phyloP scores from a whole-genome alignment of 64 coral and sea anemone species.

The Actinia tenebrosa region DNA sequence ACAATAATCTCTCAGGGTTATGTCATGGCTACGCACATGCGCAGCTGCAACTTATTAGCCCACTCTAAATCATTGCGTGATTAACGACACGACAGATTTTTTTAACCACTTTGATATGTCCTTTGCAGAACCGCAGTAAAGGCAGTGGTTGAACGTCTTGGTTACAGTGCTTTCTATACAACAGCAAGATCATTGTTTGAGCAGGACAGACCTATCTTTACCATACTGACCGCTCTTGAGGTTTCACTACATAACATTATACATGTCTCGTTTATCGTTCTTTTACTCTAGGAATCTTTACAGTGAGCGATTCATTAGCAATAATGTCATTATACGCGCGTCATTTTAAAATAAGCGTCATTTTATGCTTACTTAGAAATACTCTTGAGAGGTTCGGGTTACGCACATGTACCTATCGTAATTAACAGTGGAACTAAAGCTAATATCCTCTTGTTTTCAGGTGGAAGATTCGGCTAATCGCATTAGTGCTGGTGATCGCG shows the following conservation, averaged over 20 bases:
- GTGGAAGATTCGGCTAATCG: slow-evolving; percentile 91
- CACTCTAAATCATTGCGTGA: no score
- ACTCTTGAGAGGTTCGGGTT: no score
- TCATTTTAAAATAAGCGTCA: not conserved
- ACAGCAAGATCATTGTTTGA: slow-evolving; percentile 77
- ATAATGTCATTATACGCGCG: not conserved
- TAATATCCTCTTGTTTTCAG: slow-evolving; percentile 17
- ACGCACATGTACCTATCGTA: no score
- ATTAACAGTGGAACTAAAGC: no score
- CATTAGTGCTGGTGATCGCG: slow-evolving; percentile 79
- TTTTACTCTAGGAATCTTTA: no score
- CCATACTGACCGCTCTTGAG: slow-evolving; percentile 85
- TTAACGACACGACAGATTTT: no score
- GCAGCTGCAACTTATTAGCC: not conserved
- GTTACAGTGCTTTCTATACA: slow-evolving; percentile 87
- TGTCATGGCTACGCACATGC: not conserved
- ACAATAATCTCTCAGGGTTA: not conserved
- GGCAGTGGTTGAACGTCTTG: slow-evolving; percentile 90
- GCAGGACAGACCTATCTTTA: slow-evolving; percentile 75
- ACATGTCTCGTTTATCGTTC: no score
- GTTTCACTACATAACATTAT: slow-evolving; percentile 17
- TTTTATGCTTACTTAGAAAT: no score
- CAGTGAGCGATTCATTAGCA: no score
- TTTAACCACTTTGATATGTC: not conserved
- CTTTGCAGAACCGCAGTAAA: slow-evolving; percentile 79